phyloP scores from a whole-genome alignment of 2,888 invertebrate genomes.

The Dusona sp. region DNA sequence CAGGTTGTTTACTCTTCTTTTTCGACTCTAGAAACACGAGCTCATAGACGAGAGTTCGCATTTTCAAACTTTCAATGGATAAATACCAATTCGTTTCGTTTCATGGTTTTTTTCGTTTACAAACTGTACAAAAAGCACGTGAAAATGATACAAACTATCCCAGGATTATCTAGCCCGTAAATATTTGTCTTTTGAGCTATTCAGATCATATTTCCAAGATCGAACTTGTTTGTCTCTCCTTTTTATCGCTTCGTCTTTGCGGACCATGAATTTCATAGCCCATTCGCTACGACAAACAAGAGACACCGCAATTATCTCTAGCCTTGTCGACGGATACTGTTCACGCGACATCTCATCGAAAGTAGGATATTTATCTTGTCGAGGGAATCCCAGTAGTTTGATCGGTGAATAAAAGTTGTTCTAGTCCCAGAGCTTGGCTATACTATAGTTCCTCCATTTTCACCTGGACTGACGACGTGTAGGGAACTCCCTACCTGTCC shows the following conservation, averaged over 20 bases:
- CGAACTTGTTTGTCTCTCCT: background rate
- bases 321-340: constrained; percentile 20
- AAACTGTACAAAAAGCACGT: constrained; percentile 71
- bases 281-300: constrained; percentile 5
- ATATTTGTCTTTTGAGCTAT: constrained; percentile 43
- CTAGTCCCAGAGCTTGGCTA: constrained; percentile 76
- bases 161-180: constrained; percentile 46
- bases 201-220: constrained; percentile 17
- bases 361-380: constrained; percentile 40
- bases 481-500: constrained; percentile 79
- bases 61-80: constrained; percentile 47
- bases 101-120: constrained; percentile 59
- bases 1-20: constrained; percentile 39
- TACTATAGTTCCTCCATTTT: constrained; percentile 82
- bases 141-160: constrained; percentile 65
- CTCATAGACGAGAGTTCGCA: background rate
- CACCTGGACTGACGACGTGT: constrained; percentile 81
- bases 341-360: constrained; percentile 30
- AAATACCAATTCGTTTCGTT: constrained; percentile 38
- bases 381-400: constrained; percentile 43
- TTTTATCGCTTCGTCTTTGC: constrained; percentile 14
- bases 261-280: constrained; percentile 24
- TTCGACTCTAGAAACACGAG: constrained; percentile 2
- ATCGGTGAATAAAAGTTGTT: constrained; percentile 66
- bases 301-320: background rate